Percentiles rank a stretch among this genome's conserved stretches.
phyloP scores from a whole-genome alignment of 2,797 vertebrate genomes.

The Lagorchestes hirsutus region DNA sequence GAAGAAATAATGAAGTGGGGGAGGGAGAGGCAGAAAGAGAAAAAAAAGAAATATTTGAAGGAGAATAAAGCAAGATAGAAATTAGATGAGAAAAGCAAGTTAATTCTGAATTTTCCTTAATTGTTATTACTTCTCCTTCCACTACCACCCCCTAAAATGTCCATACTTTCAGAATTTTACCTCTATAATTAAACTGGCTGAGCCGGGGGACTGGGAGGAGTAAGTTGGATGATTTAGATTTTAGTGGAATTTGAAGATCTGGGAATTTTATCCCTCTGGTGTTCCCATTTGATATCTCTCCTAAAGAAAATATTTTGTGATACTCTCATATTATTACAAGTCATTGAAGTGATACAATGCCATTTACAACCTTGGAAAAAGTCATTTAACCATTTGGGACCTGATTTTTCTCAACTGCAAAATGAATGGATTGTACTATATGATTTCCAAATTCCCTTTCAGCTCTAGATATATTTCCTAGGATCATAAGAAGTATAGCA shows the following conservation, averaged over 20 bases:
- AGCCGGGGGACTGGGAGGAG: not conserved
- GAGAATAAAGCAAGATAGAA: not conserved
- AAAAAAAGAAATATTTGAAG: not conserved
- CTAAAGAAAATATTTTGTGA: not conserved
- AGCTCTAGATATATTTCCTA: not conserved
- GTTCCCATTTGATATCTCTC: not conserved
- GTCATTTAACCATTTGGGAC: not conserved
- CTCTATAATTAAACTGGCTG: not conserved
- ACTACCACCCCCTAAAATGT: not conserved
- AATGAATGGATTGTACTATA: not conserved
- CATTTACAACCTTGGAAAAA: not conserved
- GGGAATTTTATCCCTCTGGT: not conserved
- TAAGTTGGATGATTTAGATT: not conserved
- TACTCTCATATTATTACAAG: not conserved
- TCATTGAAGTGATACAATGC: not conserved
- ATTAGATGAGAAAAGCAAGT: not conserved
- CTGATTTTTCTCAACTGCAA: not conserved
- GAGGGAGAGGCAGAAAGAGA: not conserved
- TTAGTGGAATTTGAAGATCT: not conserved
- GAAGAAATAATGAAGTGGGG: not conserved
- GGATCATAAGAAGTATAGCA: not conserved
- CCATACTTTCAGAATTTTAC: constrained; percentile 28
- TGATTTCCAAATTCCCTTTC: not conserved
- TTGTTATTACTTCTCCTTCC: not conserved
- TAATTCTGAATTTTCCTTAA: not conserved